Conservation (phyloP, 1,140 invertebrate species). For the silkworm (Bombyx mori) region ASM3026992v2 NC_085121.1:3031001-3031500, state of each 20-base stretch:
- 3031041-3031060: not conserved
- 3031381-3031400: too few species aligned
- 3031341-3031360: too few species aligned
- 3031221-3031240: conserved; percentile 91
- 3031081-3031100: conserved; percentile 99
- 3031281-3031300: conserved; percentile 74
- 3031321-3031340: too few species aligned
- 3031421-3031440: too few species aligned
- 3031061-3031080: conserved; percentile 98
- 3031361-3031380: too few species aligned
- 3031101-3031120: conserved; percentile 97
- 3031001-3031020: too few species aligned
- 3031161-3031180: conserved; percentile 98
- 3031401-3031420: too few species aligned
- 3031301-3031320: conserved; percentile 17
- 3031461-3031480: too few species aligned
- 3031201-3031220: conserved; percentile 96
- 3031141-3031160: conserved; percentile 99
- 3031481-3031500: too few species aligned
- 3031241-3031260: conserved; percentile 96
- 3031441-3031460: too few species aligned
- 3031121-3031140: conserved; percentile 99
- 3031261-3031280: conserved; percentile 94
- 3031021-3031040: too few species aligned
- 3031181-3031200: conserved; percentile 97